Conservation (phyloP, 2,888 invertebrate species). For the Chromoteleia sp. region DNA sequence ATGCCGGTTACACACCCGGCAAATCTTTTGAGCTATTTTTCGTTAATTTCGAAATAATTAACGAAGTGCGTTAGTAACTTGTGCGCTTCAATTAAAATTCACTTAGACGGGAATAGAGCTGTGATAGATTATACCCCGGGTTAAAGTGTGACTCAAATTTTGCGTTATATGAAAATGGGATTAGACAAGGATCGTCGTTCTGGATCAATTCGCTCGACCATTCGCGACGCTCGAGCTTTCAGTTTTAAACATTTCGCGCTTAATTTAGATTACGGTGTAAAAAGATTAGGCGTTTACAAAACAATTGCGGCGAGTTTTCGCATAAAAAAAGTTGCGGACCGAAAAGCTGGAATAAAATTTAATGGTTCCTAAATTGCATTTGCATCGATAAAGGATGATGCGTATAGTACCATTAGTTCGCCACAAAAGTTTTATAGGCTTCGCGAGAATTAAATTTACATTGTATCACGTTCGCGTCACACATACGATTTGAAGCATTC, state of each 20-base stretch:
- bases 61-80: conserved; percentile 62
- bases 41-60: conserved; percentile 54
- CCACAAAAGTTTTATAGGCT: conserved; percentile 63
- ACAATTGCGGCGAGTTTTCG: conserved; percentile 46
- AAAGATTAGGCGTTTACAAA: conserved; percentile 22
- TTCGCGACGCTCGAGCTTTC: neutral
- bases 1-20: conserved; percentile 1
- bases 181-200: conserved; percentile 41
- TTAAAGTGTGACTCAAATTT: conserved; percentile 44
- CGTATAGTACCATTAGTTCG: conserved; percentile 52
- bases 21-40: conserved; percentile 57
- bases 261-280: conserved; percentile 2
- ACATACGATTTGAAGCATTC: conserved; percentile 6
- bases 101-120: conserved; percentile 45
- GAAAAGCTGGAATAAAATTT: conserved; percentile 45
- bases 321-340: conserved; percentile 17
- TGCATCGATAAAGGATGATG: conserved; percentile 42
- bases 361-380: conserved; percentile 45
- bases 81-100: conserved; percentile 56
- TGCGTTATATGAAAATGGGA: conserved; percentile 47
- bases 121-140: conserved; percentile 43
- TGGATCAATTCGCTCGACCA: conserved; percentile 10
- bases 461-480: conserved; percentile 47
- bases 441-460: conserved; percentile 69
- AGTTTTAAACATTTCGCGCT: neutral